Conservation (phyloP, 1,140 invertebrate species). For the Helicoverpa zea region DNA sequence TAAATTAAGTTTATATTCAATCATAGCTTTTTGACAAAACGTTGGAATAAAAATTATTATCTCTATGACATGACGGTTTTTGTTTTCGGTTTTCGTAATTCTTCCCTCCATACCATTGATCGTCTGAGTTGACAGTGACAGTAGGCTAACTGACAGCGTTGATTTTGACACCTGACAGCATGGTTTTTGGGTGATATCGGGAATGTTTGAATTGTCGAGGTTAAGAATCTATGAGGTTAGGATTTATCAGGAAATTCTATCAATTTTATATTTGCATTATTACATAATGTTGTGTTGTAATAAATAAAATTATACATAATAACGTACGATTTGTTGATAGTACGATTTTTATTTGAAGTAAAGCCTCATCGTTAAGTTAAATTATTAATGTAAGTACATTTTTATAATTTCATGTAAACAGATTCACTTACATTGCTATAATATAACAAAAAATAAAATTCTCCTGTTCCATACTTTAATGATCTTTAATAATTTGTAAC, state of each 20-base stretch:
- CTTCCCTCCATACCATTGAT: too few species aligned
- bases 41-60: too few species aligned
- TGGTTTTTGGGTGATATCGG: background rate
- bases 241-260: constrained; percentile 21
- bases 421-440: background rate
- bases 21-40: too few species aligned
- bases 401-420: too few species aligned
- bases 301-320: background rate
- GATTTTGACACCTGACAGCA: background rate
- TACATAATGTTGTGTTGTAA: constrained; percentile 15
- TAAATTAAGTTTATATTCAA: too few species aligned
- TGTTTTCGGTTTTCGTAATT: too few species aligned
- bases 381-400: constrained; percentile 13
- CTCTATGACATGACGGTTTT: too few species aligned
- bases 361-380: background rate
- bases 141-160: background rate
- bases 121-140: background rate
- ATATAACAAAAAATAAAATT: background rate
- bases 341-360: too few species aligned
- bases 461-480: too few species aligned
- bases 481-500: too few species aligned
- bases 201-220: constrained; percentile 4
- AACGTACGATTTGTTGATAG: background rate
- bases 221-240: constrained; percentile 36
- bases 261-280: constrained; percentile 14